These are phyloP conservation scores for Ectropis grisescens DNA, from an alignment of 1,140 invertebrate species.

Conservation along the genomic window DNA sequence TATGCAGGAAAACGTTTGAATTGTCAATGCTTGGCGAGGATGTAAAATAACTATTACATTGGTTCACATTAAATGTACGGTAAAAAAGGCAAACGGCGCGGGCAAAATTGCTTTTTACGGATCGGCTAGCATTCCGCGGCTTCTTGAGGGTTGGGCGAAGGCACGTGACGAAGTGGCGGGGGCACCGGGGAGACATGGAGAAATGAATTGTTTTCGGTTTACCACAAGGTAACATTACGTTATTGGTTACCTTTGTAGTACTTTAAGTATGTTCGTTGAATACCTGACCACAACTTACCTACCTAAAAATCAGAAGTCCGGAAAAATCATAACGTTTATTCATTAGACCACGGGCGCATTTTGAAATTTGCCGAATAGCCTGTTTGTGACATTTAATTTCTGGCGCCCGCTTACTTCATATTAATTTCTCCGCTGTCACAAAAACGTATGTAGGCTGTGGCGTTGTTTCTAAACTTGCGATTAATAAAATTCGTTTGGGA, in stretches of 20 bases:
- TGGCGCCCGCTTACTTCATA: conserved; percentile 1
- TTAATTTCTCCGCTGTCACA: conserved; percentile 8
- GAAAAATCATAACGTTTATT: too few relatives aligned
- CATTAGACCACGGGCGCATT: too few relatives aligned
- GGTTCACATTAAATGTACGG: conserved; percentile 51
- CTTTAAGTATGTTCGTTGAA: conserved; percentile 42
- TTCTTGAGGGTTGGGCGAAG: conserved; percentile 11
- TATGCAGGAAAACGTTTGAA: too few relatives aligned
- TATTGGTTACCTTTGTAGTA: conserved; percentile 44
- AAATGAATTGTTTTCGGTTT: conserved; percentile 53
- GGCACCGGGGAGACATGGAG: conserved; percentile 9
- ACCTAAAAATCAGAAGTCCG: too few relatives aligned
- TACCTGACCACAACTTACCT: conserved; percentile 3
- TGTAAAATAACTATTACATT: conserved; percentile 33
- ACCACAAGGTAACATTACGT: conserved; percentile 40
- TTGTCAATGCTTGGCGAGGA: conserved; percentile 3
- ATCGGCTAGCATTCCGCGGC: conserved; percentile 43
- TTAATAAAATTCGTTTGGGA: conserved; percentile 6
- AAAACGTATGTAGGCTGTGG: neutral
- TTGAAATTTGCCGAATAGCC: too few relatives aligned
- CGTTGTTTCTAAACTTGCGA: conserved; percentile 5
- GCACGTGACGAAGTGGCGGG: conserved; percentile 10
- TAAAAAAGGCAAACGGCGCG: conserved; percentile 48
- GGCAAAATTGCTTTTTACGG: conserved; percentile 59
- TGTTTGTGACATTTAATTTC: conserved; percentile 10